Percentiles rank a stretch among this genome's conserved stretches.
Conservation (phyloP, 2,797 vertebrate species). For the Bradypodion pumilum region DNA sequence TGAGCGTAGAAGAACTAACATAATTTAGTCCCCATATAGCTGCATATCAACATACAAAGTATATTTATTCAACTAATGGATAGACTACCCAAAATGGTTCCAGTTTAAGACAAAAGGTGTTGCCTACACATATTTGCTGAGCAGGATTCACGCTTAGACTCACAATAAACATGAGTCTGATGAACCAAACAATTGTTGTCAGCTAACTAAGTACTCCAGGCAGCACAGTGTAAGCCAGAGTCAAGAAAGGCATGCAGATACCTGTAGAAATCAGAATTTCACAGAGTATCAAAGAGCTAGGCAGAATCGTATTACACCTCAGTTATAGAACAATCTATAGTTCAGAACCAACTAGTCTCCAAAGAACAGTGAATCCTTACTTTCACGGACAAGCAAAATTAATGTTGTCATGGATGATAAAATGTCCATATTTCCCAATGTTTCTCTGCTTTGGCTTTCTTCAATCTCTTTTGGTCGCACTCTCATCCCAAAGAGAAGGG, state of each 20-base stretch:
- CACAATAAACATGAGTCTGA: not conserved
- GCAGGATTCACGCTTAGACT: not conserved
- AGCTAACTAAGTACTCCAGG: not conserved
- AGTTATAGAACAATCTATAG: not conserved
- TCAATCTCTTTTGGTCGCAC: not conserved
- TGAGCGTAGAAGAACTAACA: too few relatives aligned
- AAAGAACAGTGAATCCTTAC: not conserved
- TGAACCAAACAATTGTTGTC: not conserved
- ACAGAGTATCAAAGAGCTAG: not conserved
- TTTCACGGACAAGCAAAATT: not conserved
- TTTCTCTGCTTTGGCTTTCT: not conserved
- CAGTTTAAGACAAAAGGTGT: not conserved
- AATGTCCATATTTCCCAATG: not conserved
- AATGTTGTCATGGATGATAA: not conserved
- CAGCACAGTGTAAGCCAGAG: not conserved
- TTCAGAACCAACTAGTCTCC: not conserved
- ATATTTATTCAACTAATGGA: not conserved
- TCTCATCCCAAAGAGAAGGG: conserved; percentile 14
- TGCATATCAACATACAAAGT: not conserved
- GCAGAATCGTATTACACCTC: not conserved
- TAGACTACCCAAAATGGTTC: not conserved
- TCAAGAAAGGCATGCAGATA: not conserved
- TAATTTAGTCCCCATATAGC: not conserved
- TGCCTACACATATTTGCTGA: not conserved
- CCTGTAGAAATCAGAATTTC: not conserved